Base-by-base conservation (phyloP, 2,888 invertebrate species). In the Alloscopus bannaensis region DNA sequence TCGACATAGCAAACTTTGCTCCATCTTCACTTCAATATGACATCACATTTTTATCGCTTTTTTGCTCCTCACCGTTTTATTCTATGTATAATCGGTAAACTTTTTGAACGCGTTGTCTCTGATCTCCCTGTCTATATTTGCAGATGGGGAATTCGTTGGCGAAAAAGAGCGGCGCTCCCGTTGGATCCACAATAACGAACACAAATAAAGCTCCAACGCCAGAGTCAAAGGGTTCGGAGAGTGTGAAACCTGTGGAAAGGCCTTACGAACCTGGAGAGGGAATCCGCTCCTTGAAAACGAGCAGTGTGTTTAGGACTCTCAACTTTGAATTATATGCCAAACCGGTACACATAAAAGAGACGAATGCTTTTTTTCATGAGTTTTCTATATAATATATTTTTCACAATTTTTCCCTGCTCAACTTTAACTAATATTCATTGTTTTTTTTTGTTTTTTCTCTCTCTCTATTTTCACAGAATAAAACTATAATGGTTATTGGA, bases 271-370 rank as follows among this genome's bases (percentile, higher is more conserved):
- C 94, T 42, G 94, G 94, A 31, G 94, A 94, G 87, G 95, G 95
- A 1, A 89, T 95, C 68, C 90, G 94, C 80, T 94, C 94, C 0
- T 88, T 95, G 82, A 91, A 89, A 88, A 93, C 94, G 18, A 93
- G 94, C 2, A 91, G 90, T 85, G 90, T 94, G 31, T 97, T 97
- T 88, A 91, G 93, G 87, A 91, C 93, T 29, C 90, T 96, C 0
- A 97, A 97, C 89, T 97, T 94, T 89, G 97, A 97, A 89, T 90
- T 97, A 0, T 97, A 96, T 88, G 92, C 93, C 0, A 95, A 93
- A 89, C 97, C 96, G 80, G 97, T 97, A 91, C 91, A 93, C 20
- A 50, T 20, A 50, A 18, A 4, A 2, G 22, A 50, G 50, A 11
- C 22, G 11, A 11, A 13, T 47, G 3, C 18, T 6, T 47, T 47